Percentiles rank a stretch among this genome's conserved stretches.
Conservation (phyloP, 2,888 invertebrate species). For the Exocentrus adspersus region DNA sequence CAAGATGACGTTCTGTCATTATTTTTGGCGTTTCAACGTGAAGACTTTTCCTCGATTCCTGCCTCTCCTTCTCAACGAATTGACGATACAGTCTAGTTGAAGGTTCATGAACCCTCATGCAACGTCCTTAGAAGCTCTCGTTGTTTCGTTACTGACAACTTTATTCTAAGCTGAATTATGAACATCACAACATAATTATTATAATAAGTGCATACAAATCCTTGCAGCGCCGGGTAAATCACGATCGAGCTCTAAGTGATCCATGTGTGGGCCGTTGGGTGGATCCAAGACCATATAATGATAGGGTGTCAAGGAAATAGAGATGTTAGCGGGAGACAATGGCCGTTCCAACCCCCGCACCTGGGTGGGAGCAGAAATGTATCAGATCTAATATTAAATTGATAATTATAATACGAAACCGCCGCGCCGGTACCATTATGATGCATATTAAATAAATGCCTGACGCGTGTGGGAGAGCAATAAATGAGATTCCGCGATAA, state of each 20-base stretch:
- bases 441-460: constrained; percentile 29
- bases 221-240: background rate
- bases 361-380: constrained; percentile 40
- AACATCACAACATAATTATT: background rate
- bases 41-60: no score
- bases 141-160: no score
- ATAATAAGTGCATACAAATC: background rate
- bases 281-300: constrained; percentile 46
- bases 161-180: background rate
- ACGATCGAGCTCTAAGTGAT: constrained; percentile 21
- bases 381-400: constrained; percentile 41
- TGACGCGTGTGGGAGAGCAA: constrained; percentile 32
- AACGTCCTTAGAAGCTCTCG: no score
- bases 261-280: constrained; percentile 46
- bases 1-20: no score
- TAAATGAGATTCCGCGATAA: constrained; percentile 28
- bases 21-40: no score
- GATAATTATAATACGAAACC: constrained; percentile 35
- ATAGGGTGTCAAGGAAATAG: constrained; percentile 52
- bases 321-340: constrained; percentile 53
- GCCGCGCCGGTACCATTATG: constrained; percentile 27
- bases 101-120: no score
- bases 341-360: constrained; percentile 41
- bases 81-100: no score
- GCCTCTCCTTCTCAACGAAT: no score